phyloP scores from a whole-genome alignment of 2,113 vertebrate genomes.

The Cyanoliseus patagonus region DNA sequence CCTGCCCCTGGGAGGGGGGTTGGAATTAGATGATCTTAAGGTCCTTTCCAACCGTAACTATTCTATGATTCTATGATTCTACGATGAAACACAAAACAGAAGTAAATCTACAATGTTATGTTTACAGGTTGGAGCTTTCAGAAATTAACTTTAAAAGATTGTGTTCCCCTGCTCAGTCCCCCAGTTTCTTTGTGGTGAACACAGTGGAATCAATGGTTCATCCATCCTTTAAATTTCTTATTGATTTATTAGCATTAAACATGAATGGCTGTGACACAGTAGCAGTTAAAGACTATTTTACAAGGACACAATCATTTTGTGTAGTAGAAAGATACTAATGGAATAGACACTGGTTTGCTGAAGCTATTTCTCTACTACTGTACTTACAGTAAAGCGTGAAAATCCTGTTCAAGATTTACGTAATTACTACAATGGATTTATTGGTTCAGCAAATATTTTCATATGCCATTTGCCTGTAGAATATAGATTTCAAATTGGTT shows the following conservation, averaged over 20 bases:
- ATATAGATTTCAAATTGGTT: background rate
- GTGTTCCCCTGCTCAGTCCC: background rate
- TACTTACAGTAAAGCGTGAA: background rate
- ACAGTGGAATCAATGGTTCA: background rate
- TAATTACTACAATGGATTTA: background rate
- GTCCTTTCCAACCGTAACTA: no score
- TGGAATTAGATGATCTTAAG: no score
- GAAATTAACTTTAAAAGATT: background rate
- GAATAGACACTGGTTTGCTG: background rate
- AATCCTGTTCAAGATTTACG: background rate
- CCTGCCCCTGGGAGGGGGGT: no score
- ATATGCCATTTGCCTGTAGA: background rate
- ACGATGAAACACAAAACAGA: background rate
- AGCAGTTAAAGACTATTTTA: background rate
- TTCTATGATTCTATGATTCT: no score
- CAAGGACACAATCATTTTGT: background rate
- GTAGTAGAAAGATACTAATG: background rate
- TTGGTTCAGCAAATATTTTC: background rate
- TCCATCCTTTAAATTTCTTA: background rate
- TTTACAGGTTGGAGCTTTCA: background rate
- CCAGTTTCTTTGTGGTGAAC: background rate
- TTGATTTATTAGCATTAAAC: background rate
- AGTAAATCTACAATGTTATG: background rate
- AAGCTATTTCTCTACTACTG: background rate
- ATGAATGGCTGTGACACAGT: background rate